Base-by-base conservation (phyloP, 2,113 vertebrate genomes). In the Gorsachius goisagi region DNA sequence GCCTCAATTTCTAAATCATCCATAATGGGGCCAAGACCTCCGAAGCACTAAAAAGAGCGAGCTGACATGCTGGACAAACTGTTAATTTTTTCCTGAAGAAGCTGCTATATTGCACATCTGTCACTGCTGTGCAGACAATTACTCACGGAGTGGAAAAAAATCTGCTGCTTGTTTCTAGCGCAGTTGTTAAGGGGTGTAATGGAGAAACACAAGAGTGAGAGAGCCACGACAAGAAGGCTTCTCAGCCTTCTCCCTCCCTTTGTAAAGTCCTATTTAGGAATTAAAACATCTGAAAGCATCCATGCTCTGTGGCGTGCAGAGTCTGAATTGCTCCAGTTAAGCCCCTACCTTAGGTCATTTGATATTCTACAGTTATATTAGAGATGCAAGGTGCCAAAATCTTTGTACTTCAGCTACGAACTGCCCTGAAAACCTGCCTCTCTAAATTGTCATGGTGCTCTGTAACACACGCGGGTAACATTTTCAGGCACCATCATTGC, bases 21-120 rank as follows among this genome's bases (percentile, higher is more conserved):
- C 98, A 96, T 99, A 99, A 99, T 99, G 99, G 99, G 99, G 99
- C 99, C 99, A 99, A 97, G 99, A 99, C 99, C 99, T 99, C 98
- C 95, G 88, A 98, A 98, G 98, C 98, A 99, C 99, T 99, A 99
- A 99, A 99, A 99, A 99, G 99, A 99, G 98, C 84, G 67, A 98
- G 98, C 98, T 99, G 99, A 99, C 99, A 99, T 97, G 98, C 98
- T 98, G 99, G 99, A 99, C 99, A 99, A 99, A 99, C 99, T 99
- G 98, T 98, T 98, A 98, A 98, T 99, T 99, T 98, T 98, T 98
- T 98, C 98, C 98, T 98, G 98, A 99, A 99, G 98, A 99, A 98
- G 98, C 98, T 97, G 98, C 98, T 98, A 98, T 98, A 99, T 98
- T 98, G 98, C 99, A 99, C 99, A 99, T 99, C 99, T 99, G 99